Percentiles rank a stretch among this genome's conserved stretches.
These are phyloP conservation scores for Etia nguti DNA, from an alignment of 2,113 vertebrate genomes.

Conservation along the genomic window DNA sequence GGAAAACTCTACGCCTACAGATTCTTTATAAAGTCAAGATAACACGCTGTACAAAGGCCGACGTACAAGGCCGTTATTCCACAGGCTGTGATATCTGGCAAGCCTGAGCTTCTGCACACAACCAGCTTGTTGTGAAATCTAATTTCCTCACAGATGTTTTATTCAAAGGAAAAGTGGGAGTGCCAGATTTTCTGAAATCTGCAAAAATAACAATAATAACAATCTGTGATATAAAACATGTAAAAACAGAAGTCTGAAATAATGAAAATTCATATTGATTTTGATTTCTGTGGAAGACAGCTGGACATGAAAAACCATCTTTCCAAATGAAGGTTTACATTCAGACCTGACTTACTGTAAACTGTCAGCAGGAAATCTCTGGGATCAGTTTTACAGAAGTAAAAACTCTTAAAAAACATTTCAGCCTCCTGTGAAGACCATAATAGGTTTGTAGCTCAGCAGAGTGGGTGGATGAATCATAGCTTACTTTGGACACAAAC, in stretches of 20 bases:
- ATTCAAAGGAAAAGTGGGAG: neutral
- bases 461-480: neutral
- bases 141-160: neutral
- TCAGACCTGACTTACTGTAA: accelerated
- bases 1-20: neutral
- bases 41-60: neutral
- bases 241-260: neutral
- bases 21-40: accelerated
- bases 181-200: neutral
- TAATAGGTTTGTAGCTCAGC: neutral
- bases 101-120: neutral
- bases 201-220: neutral
- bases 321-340: neutral
- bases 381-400: neutral
- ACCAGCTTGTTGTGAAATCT: accelerated
- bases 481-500: neutral
- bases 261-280: neutral
- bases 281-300: neutral
- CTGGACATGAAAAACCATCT: neutral
- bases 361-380: neutral
- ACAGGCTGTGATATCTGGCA: accelerated
- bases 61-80: accelerated
- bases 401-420: neutral
- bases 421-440: too few relatives aligned
- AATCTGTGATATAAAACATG: neutral